phyloP scores from a whole-genome alignment of 2,888 invertebrate species.

The Cheilosia scutellata region DNA sequence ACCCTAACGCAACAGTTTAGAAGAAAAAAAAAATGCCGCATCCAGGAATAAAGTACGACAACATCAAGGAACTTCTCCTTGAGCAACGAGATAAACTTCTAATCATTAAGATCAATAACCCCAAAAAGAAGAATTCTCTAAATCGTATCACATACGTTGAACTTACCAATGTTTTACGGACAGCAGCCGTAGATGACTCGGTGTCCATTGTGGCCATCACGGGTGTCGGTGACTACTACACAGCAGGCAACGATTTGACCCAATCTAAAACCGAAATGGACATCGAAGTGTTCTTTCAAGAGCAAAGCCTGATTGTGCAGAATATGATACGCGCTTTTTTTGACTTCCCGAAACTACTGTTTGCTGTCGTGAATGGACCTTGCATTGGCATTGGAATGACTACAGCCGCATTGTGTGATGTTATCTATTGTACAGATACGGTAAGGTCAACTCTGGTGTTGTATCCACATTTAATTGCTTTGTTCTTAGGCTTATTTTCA shows the following conservation, averaged over 20 bases:
- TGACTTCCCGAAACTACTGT: slow-evolving; percentile 93
- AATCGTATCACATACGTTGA: slow-evolving; percentile 88
- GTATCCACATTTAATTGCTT: not conserved
- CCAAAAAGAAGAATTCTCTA: slow-evolving; percentile 92
- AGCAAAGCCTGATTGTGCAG: slow-evolving; percentile 83
- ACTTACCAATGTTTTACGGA: slow-evolving; percentile 87
- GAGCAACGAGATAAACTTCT: slow-evolving; percentile 85
- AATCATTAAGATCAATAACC: slow-evolving; percentile 90
- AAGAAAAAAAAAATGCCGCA: slow-evolving; percentile 26
- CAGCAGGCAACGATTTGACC: slow-evolving; percentile 81
- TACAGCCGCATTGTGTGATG: slow-evolving; percentile 92
- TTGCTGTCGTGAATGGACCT: slow-evolving; percentile 96
- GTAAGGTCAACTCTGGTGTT: slow-evolving; percentile 83
- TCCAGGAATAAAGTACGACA: slow-evolving; percentile 30
- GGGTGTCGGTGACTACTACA: slow-evolving; percentile 81
- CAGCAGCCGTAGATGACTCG: slow-evolving; percentile 88
- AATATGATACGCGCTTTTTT: slow-evolving; percentile 91
- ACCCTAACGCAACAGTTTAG: not conserved
- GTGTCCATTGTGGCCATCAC: slow-evolving; percentile 91
- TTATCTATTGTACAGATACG: slow-evolving; percentile 93
- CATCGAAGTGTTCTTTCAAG: slow-evolving; percentile 80
- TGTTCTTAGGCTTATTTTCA: slow-evolving; percentile 91
- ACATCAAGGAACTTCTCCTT: slow-evolving; percentile 77
- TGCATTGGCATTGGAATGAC: slow-evolving; percentile 94
- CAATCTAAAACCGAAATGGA: slow-evolving; percentile 66